Evolutionary conservation across 30 jellyfish, hydroid and myxozoan genomes (phyloP).

Genomic region (Aurelia coerulea): DNA sequence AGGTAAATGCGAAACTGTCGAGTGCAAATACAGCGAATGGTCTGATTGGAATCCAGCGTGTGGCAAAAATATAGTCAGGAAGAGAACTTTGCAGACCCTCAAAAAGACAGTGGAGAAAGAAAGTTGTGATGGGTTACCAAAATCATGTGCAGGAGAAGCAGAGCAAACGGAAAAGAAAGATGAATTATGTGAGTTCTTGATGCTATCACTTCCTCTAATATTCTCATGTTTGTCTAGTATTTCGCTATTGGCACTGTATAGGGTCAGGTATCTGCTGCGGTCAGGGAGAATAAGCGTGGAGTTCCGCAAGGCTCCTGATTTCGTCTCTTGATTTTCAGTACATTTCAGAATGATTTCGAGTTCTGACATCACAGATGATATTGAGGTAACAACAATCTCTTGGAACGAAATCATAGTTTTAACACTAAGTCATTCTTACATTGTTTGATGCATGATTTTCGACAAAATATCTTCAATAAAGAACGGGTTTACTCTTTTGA

Average conservation of each 20-base stretch:
- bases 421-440: too few species aligned
- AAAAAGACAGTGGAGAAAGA: constrained; percentile 52
- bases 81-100: constrained; percentile 50
- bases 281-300: too few species aligned
- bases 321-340: too few species aligned
- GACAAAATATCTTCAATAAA: too few species aligned
- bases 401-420: too few species aligned
- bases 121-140: constrained; percentile 67
- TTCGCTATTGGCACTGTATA: not conserved
- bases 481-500: too few species aligned
- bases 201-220: not conserved
- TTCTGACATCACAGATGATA: too few species aligned
- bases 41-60: constrained; percentile 74
- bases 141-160: constrained; percentile 63
- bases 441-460: too few species aligned
- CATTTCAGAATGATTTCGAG: too few species aligned
- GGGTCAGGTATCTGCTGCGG: too few species aligned
- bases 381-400: too few species aligned
- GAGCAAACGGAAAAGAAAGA: constrained; percentile 65
- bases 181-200: constrained; percentile 46
- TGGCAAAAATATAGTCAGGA: constrained; percentile 62
- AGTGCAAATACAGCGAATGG: constrained; percentile 73
- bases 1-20: constrained; percentile 76
- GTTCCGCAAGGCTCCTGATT: too few species aligned
- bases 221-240: not conserved